These are phyloP conservation scores for Vidua macroura DNA, from an alignment of 2,113 vertebrate species.

Conservation along the genomic window DNA sequence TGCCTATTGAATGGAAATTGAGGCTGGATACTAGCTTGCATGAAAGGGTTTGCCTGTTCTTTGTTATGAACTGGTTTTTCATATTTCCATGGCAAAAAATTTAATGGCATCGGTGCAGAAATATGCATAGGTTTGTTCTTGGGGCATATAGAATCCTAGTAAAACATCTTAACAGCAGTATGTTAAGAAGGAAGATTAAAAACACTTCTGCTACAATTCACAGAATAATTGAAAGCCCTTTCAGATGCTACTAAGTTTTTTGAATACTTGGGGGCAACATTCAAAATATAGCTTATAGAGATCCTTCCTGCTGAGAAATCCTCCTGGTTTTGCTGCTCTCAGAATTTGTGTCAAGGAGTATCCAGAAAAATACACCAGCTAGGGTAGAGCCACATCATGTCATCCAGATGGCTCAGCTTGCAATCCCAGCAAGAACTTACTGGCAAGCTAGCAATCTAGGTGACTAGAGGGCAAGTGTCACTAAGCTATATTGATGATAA, in stretches of 20 bases:
- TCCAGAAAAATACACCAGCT: background rate
- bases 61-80: background rate
- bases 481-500: background rate
- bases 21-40: background rate
- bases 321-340: background rate
- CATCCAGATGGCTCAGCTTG: background rate
- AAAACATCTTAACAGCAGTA: background rate
- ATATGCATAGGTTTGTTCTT: background rate
- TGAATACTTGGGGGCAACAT: background rate
- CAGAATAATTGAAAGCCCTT: background rate
- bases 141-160: background rate
- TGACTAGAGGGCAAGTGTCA: background rate
- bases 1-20: background rate
- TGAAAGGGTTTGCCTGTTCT: background rate
- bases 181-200: background rate
- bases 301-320: background rate
- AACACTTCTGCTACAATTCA: background rate
- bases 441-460: background rate
- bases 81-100: slow-evolving; percentile 4
- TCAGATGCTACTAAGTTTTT: background rate
- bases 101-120: background rate
- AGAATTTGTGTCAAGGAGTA: background rate
- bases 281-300: background rate
- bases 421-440: background rate
- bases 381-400: background rate